These are phyloP conservation scores for Henricia sp. DNA, from an alignment of 53 echinoderm and acorn worm genomes.

Conservation along the genomic window DNA sequence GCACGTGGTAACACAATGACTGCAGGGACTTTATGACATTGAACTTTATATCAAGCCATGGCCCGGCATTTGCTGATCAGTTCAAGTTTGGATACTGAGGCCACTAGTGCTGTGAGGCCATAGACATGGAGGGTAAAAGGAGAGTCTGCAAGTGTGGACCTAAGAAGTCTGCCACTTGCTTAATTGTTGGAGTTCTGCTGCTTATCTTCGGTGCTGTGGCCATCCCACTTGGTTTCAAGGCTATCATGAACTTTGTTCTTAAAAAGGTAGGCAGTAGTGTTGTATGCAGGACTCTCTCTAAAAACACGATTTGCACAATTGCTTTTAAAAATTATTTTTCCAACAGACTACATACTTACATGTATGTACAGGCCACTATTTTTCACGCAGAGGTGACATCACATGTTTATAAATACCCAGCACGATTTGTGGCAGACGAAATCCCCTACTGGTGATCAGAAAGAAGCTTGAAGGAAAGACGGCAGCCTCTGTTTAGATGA, in stretches of 20 bases:
- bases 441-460: background rate
- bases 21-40: no score
- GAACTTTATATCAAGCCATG: no score
- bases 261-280: constrained; percentile 42
- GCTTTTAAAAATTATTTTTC: background rate
- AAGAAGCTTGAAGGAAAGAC: no score
- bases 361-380: background rate
- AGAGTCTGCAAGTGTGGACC: background rate
- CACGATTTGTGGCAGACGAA: background rate
- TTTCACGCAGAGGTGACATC: background rate
- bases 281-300: background rate
- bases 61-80: no score
- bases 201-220: constrained; percentile 37
- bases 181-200: constrained; percentile 19
- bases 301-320: background rate
- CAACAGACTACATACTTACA: background rate
- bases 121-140: constrained; percentile 2
- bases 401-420: background rate
- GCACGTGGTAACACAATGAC: no score
- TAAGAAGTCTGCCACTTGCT: constrained; percentile 8
- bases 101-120: no score
- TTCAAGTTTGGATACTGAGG: no score
- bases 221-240: constrained; percentile 37
- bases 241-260: constrained; percentile 28
- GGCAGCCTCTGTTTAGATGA: no score